A percentile compares a stretch with the other conserved stretches of the same genome.
Conservation (phyloP, 2,797 vertebrate genomes). For the Myotis planiceps region DNA sequence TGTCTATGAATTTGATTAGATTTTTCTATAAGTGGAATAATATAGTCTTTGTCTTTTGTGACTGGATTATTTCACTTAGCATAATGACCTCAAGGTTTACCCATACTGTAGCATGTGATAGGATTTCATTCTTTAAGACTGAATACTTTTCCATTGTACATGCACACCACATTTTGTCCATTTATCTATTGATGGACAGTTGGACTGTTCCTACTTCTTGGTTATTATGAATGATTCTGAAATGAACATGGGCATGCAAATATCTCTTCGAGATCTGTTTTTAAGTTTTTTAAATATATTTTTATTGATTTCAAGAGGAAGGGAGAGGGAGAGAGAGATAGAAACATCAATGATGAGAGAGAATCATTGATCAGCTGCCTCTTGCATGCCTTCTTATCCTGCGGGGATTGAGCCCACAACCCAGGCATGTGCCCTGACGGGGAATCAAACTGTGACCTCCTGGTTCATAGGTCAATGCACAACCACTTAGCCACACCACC, state of each 20-base stretch:
- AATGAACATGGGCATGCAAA: neutral
- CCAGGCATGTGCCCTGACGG: no score
- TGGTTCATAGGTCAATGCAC: no score
- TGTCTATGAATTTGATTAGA: neutral
- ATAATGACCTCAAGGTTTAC: neutral
- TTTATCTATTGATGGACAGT: neutral
- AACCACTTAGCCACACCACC: no score
- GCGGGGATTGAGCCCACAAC: no score
- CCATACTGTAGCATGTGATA: neutral
- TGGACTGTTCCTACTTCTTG: neutral
- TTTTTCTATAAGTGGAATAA: neutral
- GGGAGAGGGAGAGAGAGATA: no score
- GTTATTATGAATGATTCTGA: neutral
- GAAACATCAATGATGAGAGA: no score
- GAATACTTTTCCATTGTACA: neutral
- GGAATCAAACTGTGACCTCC: no score
- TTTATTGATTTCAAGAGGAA: no score
- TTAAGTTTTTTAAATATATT: neutral
- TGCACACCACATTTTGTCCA: neutral
- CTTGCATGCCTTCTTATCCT: no score
- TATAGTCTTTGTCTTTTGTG: neutral
- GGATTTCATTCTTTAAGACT: neutral
- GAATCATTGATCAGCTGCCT: no score
- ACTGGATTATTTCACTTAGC: neutral
- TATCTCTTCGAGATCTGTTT: constrained; percentile 3